Evolutionary conservation across 1,140 invertebrate genomes (phyloP), one percentile per base, ranked within the genome.

Genomic region (Gonatopus flavifemur): DNA sequence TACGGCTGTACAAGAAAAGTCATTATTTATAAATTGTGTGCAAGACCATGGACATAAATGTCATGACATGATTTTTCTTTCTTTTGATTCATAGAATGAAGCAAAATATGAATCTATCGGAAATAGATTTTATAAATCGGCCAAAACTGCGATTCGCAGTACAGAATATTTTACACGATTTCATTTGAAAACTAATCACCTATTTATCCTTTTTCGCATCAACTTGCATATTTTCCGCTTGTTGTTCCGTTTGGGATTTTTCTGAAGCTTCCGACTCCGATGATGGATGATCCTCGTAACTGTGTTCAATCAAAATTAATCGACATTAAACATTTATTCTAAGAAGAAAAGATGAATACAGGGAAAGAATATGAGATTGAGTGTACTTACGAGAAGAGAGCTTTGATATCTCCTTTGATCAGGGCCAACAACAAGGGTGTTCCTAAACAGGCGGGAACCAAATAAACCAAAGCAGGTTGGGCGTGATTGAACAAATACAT

Each of bases 401-500:
- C 84, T 58, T 89, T 93, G 18, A 98, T 75, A 68, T 99, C 97
- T 51, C 97, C 96, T 69, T 89, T 89, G 3, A 98, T 66, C 18
- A 96, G 71, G 10, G 96, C 96, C 1, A 98, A 73, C 4, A 87
- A 67, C 2, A 98, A 69, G 3, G 98, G 97, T 28, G 92, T 88
- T 40, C 88, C 89, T 54, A 98, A 79, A 80, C 98, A 99, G 8
- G 93, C 90, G 15, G 98, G 98, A 48, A 99, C 97, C 41, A 99
- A 81, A 75, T 99, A 99, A 24, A 99, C 76, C 19, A 99, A 80
- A 49, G 98, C 98, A 1, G 98, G 98, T 83, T 99, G 93, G n/a
- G 96, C 96, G 80, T 98, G 95, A 74, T 97, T 96, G 78, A 96
- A 99, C 39, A 96, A 83, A 78, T 98, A 95, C 95, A 99, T 98